A percentile compares a stretch with the other conserved stretches of the same genome.
phyloP scores from a whole-genome alignment of 2,888 invertebrate genomes.

The Elmis aenea region DNA sequence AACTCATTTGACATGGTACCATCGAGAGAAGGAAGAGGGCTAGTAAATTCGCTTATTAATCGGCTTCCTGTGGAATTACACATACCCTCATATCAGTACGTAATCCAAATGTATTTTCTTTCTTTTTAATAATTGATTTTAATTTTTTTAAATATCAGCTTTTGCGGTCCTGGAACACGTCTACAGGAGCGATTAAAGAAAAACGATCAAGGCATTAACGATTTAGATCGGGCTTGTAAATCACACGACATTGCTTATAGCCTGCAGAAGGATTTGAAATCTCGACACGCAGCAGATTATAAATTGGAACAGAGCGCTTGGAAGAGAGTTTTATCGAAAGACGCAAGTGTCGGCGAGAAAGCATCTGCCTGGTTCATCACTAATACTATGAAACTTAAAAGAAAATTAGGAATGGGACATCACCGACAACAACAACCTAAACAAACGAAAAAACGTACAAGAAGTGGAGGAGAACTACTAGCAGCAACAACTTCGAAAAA shows the following conservation, averaged over 20 bases:
- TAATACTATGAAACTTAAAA: conserved; percentile 35
- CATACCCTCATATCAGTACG: conserved; percentile 26
- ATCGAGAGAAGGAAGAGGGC: conserved; percentile 16
- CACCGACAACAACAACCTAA: no score
- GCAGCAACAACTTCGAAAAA: no score
- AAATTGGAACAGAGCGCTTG: conserved; percentile 32
- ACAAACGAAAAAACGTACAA: no score
- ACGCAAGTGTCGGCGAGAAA: conserved; percentile 33
- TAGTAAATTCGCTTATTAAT: conserved; percentile 22
- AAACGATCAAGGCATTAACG: conserved; percentile 35
- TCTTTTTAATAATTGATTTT: no score
- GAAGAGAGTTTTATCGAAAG: conserved; percentile 29
- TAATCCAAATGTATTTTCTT: no score
- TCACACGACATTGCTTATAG: conserved; percentile 36
- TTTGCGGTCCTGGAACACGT: conserved; percentile 29
- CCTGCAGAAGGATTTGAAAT: conserved; percentile 15
- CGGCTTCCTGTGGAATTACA: conserved; percentile 25
- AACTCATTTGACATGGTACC: no score
- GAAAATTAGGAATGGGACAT: no score
- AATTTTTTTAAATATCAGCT: no score
- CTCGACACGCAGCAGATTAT: conserved; percentile 37
- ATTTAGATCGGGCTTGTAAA: conserved; percentile 33
- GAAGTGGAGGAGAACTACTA: no score
- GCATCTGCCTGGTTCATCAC: conserved; percentile 30
- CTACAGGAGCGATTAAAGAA: conserved; percentile 28